Evolutionary conservation across 2,113 vertebrate genomes (phyloP).

Genomic region (Phalacrocorax aristotelis): DNA sequence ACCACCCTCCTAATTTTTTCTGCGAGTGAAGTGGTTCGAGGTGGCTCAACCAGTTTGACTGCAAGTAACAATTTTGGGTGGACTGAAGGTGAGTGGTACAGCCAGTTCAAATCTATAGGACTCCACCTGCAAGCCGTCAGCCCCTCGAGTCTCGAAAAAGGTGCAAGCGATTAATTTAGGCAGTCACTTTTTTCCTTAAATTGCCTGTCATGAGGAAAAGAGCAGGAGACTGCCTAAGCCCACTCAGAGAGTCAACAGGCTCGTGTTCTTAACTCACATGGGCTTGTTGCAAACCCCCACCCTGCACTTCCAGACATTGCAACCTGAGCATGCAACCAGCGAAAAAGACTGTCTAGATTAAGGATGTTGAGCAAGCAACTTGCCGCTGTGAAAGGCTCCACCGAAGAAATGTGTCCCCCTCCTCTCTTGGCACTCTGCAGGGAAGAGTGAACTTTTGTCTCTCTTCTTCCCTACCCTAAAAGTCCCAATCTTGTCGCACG

Average conservation of each 20-base stretch:
- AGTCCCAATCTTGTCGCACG: slow-evolving; percentile 91
- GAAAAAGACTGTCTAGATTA: slow-evolving; percentile 29
- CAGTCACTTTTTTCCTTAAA: background rate
- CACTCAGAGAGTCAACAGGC: background rate
- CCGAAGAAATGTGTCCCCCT: slow-evolving; percentile 77
- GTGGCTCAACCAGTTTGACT: background rate
- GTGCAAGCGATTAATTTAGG: background rate
- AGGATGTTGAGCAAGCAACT: slow-evolving; percentile 83
- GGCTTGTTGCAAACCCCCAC: background rate
- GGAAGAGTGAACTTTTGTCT: slow-evolving; percentile 87
- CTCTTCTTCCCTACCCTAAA: slow-evolving; percentile 87
- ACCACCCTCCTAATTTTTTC: background rate
- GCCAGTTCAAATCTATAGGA: background rate
- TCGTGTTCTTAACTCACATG: background rate
- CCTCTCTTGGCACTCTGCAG: slow-evolving; percentile 83
- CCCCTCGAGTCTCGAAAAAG: background rate
- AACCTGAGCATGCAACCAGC: background rate
- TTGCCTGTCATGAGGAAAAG: background rate
- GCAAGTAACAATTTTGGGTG: background rate
- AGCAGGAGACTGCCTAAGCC: background rate
- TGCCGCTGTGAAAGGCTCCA: slow-evolving; percentile 85
- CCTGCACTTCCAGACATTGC: background rate
- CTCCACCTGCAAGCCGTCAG: background rate
- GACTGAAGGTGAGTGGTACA: background rate
- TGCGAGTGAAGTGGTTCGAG: background rate